A percentile compares a stretch with the other conserved stretches of the same genome.
Conservation (phyloP, 2,797 vertebrate genomes). For the Zenarchopterus dispar region DNA sequence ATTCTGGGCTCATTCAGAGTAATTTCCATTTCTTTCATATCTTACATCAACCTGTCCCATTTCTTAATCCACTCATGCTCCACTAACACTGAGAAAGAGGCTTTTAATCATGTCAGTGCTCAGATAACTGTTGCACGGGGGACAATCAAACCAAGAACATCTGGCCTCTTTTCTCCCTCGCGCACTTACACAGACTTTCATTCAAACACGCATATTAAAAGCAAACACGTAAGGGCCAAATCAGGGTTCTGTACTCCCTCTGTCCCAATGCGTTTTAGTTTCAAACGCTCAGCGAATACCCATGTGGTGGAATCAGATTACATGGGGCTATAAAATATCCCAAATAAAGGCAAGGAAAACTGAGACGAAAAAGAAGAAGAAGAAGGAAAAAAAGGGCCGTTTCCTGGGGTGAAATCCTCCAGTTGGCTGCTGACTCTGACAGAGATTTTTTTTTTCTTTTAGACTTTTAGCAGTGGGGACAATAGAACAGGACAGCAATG, state of each 20-base stretch:
- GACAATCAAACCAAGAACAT: conserved; percentile 78
- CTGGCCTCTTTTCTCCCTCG: conserved; percentile 64
- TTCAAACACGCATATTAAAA: conserved; percentile 63
- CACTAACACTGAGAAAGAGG: conserved; percentile 65
- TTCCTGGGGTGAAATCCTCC: conserved; percentile 75
- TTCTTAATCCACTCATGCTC: conserved; percentile 59
- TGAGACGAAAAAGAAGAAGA: conserved; percentile 65
- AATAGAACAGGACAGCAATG: conserved; percentile 69
- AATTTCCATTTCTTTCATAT: conserved; percentile 61
- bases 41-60: conserved; percentile 48
- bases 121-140: conserved; percentile 69
- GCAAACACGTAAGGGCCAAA: conserved; percentile 67
- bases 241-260: conserved; percentile 74
- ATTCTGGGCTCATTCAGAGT: conserved; percentile 38
- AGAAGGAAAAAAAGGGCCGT: conserved; percentile 36
- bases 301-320: conserved; percentile 78
- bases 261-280: conserved; percentile 77
- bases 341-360: conserved; percentile 81
- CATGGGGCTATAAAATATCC: conserved; percentile 82
- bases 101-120: conserved; percentile 73
- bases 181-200: conserved; percentile 53
- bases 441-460: conserved; percentile 49
- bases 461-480: conserved; percentile 61
- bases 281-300: conserved; percentile 82
- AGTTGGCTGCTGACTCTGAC: conserved; percentile 68